Percentiles rank a stretch among this genome's conserved stretches.
Evolutionary conservation across 2,797 vertebrate species (phyloP).

Genomic region (Pangasius macronema): DNA sequence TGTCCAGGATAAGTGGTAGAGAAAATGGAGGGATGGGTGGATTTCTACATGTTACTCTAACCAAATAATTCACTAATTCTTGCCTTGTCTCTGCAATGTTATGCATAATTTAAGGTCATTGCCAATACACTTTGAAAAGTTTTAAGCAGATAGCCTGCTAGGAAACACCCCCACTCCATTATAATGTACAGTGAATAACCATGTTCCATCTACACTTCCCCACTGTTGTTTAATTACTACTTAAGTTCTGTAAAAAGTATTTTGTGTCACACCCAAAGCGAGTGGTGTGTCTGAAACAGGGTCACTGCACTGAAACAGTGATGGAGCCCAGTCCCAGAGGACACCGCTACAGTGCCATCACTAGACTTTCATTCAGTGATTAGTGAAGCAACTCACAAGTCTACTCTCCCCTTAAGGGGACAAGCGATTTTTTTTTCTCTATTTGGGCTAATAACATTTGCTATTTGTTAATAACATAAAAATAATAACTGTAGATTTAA

Average conservation of each 20-base stretch:
- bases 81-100: background rate
- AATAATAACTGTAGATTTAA: background rate
- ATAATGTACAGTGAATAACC: background rate
- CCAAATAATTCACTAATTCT: background rate
- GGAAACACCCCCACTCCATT: background rate
- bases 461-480: background rate
- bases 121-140: background rate
- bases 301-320: conserved; percentile 13
- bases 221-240: background rate
- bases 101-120: background rate
- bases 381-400: conserved; percentile 29
- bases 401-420: background rate
- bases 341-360: conserved; percentile 10
- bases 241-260: background rate
- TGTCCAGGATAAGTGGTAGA: too few species aligned
- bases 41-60: background rate
- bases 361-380: conserved; percentile 47
- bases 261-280: background rate
- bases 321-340: conserved; percentile 32
- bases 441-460: background rate
- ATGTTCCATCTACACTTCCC: background rate
- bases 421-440: background rate
- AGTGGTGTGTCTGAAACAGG: conserved; percentile 5
- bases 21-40: too few species aligned
- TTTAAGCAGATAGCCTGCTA: background rate